These are phyloP conservation scores for Philaethria dido DNA, from an alignment of 2,888 invertebrate genomes.

Conservation along the genomic window DNA sequence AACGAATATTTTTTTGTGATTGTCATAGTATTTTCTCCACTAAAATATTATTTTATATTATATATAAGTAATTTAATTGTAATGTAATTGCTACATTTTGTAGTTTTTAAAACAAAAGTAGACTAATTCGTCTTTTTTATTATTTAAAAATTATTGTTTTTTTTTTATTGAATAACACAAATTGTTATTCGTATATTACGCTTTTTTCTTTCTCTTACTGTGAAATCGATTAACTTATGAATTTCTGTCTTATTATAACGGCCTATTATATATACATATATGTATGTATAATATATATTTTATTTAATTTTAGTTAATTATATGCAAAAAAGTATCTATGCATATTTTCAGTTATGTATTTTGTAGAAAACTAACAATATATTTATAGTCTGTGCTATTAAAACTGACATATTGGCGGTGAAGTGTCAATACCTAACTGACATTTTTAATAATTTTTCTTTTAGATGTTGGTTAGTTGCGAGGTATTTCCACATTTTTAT, in stretches of 20 bases:
- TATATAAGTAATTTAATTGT: background rate
- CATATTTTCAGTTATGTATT: background rate
- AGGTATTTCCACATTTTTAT: no score
- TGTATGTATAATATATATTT: background rate
- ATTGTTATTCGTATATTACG: no score
- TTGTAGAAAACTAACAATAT: background rate
- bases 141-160: background rate
- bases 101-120: background rate
- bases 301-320: background rate
- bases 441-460: no score
- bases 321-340: background rate
- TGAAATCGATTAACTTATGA: background rate
- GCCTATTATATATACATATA: background rate
- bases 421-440: no score
- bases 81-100: background rate
- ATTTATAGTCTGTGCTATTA: conserved; percentile 4
- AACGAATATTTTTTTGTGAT: conserved; percentile 10
- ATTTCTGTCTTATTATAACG: background rate
- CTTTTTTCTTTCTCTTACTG: background rate
- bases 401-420: conserved; percentile 14
- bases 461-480: no score
- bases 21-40: background rate
- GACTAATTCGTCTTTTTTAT: background rate
- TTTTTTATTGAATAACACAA: background rate
- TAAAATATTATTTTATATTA: background rate